Conservation (phyloP, 2,888 invertebrate genomes). For the Dilophus febrilis region DNA sequence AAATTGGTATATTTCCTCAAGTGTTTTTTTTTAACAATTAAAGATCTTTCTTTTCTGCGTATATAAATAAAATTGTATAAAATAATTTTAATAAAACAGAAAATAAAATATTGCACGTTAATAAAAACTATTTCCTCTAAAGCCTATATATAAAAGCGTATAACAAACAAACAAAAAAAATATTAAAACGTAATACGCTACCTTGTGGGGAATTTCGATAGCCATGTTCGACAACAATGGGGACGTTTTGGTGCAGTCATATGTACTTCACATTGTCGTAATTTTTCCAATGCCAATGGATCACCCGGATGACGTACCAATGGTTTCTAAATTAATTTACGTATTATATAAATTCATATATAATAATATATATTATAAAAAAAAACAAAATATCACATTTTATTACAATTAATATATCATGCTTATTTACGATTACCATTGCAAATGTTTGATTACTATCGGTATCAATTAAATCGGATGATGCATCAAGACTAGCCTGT, state of each 20-base stretch:
- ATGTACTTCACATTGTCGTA: constrained; percentile 81
- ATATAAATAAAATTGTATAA: too few relatives aligned
- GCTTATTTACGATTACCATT: constrained; percentile 82
- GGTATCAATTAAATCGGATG: constrained; percentile 70
- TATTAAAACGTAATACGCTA: constrained; percentile 21
- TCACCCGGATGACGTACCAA: constrained; percentile 68
- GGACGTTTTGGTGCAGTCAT: constrained; percentile 62
- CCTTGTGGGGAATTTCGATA: constrained; percentile 86
- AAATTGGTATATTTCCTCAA: too few relatives aligned
- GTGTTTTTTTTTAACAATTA: too few relatives aligned
- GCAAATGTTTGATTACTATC: constrained; percentile 82
- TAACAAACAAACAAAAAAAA: constrained; percentile 30
- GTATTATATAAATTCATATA: background rate
- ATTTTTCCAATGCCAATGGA: constrained; percentile 61
- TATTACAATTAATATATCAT: constrained; percentile 8
- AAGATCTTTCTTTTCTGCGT: too few relatives aligned
- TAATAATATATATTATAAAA: too few relatives aligned
- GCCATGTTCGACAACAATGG: constrained; percentile 85
- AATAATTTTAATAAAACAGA: too few relatives aligned
- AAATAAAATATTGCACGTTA: constrained; percentile 12
- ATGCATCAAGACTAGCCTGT: constrained; percentile 70
- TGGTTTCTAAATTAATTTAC: constrained; percentile 52
- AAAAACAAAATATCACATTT: too few relatives aligned
- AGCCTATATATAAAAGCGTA: constrained; percentile 26
- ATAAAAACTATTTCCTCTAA: constrained; percentile 16